phyloP scores from a whole-genome alignment of 2,888 invertebrate species.

The Coecobrya sp. region DNA sequence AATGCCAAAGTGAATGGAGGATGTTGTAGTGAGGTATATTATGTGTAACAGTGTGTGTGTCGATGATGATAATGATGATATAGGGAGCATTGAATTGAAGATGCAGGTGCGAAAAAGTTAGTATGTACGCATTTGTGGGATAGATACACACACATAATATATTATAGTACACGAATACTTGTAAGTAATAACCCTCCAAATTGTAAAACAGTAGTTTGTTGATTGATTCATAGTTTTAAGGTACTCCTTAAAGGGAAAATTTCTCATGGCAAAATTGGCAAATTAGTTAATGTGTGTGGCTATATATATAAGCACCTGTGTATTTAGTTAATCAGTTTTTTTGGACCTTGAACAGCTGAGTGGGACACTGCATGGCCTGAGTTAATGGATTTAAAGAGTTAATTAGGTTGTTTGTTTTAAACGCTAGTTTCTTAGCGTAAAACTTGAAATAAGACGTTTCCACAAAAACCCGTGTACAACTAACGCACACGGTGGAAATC shows the following conservation, averaged over 20 bases:
- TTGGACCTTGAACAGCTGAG: constrained; percentile 52
- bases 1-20: too few relatives aligned
- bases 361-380: background rate
- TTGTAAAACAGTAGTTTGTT: too few relatives aligned
- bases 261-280: too few relatives aligned
- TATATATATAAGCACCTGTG: too few relatives aligned
- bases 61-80: constrained; percentile 12
- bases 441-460: too few relatives aligned
- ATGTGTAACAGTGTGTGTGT: background rate
- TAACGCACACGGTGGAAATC: background rate
- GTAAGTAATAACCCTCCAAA: background rate
- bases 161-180: background rate
- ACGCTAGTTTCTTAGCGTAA: too few relatives aligned
- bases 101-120: constrained; percentile 44
- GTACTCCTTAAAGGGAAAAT: too few relatives aligned
- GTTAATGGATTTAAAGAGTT: background rate
- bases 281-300: too few relatives aligned
- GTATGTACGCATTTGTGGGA: background rate
- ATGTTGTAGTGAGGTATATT: background rate
- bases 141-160: background rate
- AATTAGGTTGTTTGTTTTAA: background rate
- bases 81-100: constrained; percentile 29
- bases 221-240: too few relatives aligned
- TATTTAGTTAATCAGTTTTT: too few relatives aligned
- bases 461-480: too few relatives aligned